These are phyloP conservation scores for Mesaphorura yosii DNA, from an alignment of 1,140 invertebrate species.

Conservation along the genomic window DNA sequence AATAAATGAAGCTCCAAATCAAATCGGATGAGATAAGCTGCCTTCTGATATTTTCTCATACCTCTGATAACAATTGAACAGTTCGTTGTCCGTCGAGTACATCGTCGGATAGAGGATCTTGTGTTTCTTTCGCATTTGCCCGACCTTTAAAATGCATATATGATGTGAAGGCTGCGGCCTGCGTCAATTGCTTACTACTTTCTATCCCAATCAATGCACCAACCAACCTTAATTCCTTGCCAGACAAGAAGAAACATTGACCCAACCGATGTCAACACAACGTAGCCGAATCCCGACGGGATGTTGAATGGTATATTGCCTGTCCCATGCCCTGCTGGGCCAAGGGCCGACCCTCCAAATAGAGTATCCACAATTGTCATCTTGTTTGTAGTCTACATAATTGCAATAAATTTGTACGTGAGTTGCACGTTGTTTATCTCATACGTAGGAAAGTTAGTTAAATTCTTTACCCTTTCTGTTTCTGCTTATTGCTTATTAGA, in stretches of 20 bases:
- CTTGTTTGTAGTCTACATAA: background rate
- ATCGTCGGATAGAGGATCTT: slow-evolving; percentile 38
- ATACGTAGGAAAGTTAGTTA: too few species aligned
- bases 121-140: slow-evolving; percentile 15
- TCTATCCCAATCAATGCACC: background rate
- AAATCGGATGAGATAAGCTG: background rate
- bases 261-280: slow-evolving; percentile 34
- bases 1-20: background rate
- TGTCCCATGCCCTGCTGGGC: background rate
- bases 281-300: slow-evolving; percentile 36
- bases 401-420: background rate
- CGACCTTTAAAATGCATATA: slow-evolving; percentile 28
- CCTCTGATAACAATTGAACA: slow-evolving; percentile 40
- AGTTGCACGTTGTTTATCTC: too few species aligned
- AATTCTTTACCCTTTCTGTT: too few species aligned
- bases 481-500: too few species aligned
- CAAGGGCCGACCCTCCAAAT: slow-evolving; percentile 19
- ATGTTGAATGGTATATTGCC: slow-evolving; percentile 22
- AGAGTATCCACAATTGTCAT: slow-evolving; percentile 10
- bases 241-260: slow-evolving; percentile 36
- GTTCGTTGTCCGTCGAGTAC: slow-evolving; percentile 37
- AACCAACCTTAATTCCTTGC: slow-evolving; percentile 35
- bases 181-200: background rate
- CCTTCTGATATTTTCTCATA: slow-evolving; percentile 1
- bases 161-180: background rate